phyloP scores from a whole-genome alignment of 2,888 invertebrate genomes.

The Himalopsyche japonica region DNA sequence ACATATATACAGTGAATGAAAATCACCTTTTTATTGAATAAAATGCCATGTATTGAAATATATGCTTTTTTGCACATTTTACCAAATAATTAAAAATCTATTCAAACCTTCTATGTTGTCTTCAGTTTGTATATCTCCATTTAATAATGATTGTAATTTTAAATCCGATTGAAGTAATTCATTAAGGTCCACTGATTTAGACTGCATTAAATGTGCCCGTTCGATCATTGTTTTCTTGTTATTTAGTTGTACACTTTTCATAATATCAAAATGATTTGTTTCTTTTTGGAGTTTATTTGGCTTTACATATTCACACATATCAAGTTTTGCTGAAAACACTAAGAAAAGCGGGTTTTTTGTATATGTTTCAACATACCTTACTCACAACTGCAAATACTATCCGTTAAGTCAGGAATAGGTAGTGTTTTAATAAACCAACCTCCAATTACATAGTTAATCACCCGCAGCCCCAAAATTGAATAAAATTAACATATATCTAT shows the following conservation, averaged over 20 bases:
- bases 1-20: too few species aligned
- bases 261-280: not conserved
- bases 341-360: not conserved
- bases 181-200: not conserved
- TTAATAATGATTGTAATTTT: not conserved
- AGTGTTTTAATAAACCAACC: too few species aligned
- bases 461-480: too few species aligned
- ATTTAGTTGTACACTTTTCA: not conserved
- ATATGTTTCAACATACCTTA: too few species aligned
- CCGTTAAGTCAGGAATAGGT: too few species aligned
- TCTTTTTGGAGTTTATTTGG: not conserved
- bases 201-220: not conserved
- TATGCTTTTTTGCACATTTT: too few species aligned
- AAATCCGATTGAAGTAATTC: not conserved
- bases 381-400: too few species aligned
- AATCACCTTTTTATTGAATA: too few species aligned
- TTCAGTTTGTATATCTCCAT: not conserved
- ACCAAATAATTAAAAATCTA: not conserved
- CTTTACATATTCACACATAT: not conserved
- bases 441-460: too few species aligned
- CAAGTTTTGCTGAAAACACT: not conserved
- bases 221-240: not conserved
- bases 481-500: too few species aligned
- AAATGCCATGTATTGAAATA: too few species aligned
- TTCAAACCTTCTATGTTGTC: not conserved